These are phyloP conservation scores for Glareola pratincola DNA, from an alignment of 2,113 vertebrate species.

Conservation along the genomic window DNA sequence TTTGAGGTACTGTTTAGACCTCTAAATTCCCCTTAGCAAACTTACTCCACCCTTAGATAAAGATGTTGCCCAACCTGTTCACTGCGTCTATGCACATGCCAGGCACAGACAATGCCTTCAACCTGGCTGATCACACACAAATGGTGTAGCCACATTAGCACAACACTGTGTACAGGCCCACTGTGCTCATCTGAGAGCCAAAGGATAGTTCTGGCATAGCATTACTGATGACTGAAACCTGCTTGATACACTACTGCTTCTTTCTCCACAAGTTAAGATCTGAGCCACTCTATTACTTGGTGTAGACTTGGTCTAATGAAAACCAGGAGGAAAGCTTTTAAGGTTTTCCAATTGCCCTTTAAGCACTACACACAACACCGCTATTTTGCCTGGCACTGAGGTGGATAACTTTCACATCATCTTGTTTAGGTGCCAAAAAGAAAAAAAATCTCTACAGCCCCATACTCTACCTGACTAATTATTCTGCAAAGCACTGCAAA, in stretches of 20 bases:
- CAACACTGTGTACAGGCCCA: no score
- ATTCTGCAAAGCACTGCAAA: background rate
- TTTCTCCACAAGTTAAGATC: background rate
- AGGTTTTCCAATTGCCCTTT: background rate
- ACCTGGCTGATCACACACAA: fast-evolving
- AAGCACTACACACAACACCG: background rate
- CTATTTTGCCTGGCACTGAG: background rate
- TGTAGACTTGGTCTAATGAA: background rate
- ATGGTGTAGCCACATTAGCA: fast-evolving
- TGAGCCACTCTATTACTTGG: background rate
- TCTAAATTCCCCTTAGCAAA: background rate
- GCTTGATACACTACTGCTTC: background rate
- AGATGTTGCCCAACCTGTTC: background rate
- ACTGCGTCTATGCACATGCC: fast-evolving
- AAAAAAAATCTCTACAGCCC: background rate
- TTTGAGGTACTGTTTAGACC: background rate
- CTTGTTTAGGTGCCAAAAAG: background rate
- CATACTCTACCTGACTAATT: background rate
- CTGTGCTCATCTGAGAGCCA: background rate
- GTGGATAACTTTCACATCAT: background rate
- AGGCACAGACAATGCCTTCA: background rate
- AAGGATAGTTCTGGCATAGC: background rate
- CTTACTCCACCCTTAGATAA: background rate
- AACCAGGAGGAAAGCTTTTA: background rate
- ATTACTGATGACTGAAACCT: background rate